These are phyloP conservation scores for Geotrypetes seraphini DNA, from an alignment of 2,797 vertebrate species.

Conservation along the genomic window DNA sequence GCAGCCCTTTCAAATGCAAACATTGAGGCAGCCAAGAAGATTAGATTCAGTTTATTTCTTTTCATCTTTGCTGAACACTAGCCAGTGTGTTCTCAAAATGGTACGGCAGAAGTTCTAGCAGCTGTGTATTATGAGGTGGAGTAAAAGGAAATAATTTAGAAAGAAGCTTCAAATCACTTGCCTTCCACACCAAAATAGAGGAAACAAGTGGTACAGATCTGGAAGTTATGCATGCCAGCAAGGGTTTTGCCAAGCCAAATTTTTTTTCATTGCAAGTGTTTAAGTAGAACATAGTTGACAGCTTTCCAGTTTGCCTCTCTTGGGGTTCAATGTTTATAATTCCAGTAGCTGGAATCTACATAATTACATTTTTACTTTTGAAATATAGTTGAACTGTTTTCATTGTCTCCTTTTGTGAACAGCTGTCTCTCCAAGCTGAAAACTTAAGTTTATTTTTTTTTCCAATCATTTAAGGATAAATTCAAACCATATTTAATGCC, in stretches of 20 bases:
- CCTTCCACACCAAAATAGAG: conserved; percentile 35
- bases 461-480: conserved; percentile 39
- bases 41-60: conserved; percentile 50
- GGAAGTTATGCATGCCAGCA: conserved; percentile 9
- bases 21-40: conserved; percentile 28
- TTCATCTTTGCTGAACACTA: conserved; percentile 41
- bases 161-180: conserved; percentile 32
- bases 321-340: conserved; percentile 22
- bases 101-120: conserved; percentile 43
- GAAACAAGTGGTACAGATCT: conserved; percentile 5
- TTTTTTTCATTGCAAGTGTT: conserved; percentile 13
- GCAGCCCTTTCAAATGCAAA: conserved; percentile 29
- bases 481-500: conserved; percentile 17
- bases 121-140: conserved; percentile 47
- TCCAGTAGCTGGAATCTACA: conserved; percentile 43
- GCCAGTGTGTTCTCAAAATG: conserved; percentile 46
- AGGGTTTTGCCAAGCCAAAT: conserved; percentile 1
- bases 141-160: conserved; percentile 50
- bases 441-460: conserved; percentile 38
- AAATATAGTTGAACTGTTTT: conserved; percentile 28
- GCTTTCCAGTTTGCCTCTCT: conserved; percentile 25
- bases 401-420: conserved; percentile 30
- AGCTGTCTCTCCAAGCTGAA: conserved; percentile 33
- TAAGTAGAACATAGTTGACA: conserved; percentile 13
- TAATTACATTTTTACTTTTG: conserved; percentile 47